Percentiles rank a stretch among this genome's conserved stretches.
These are phyloP conservation scores for Dendrolimus punctatus DNA, from an alignment of 1,140 invertebrate species.

Conservation along the genomic window DNA sequence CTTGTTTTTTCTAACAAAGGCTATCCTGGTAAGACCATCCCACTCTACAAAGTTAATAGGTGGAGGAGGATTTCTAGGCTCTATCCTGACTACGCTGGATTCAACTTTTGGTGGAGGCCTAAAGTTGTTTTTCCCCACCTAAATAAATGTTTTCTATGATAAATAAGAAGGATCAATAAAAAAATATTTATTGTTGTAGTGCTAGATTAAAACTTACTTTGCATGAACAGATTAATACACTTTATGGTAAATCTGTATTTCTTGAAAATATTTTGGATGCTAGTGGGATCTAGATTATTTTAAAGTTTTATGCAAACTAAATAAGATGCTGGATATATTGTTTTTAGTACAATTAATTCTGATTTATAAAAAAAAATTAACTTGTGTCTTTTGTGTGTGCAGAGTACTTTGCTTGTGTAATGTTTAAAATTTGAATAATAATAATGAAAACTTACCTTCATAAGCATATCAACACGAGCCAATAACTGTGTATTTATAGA, in stretches of 20 bases:
- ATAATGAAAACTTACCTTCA: constrained; percentile 84
- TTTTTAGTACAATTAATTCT: too few relatives aligned
- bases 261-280: too few relatives aligned
- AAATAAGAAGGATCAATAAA: not conserved
- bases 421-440: not conserved
- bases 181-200: too few relatives aligned
- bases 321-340: too few relatives aligned
- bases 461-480: constrained; percentile 95
- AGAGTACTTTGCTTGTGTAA: not conserved
- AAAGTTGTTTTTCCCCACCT: constrained; percentile 99
- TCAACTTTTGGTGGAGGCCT: constrained; percentile 98
- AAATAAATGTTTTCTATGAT: constrained; percentile 12
- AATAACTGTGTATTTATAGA: constrained; percentile 98
- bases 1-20: constrained; percentile 97
- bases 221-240: too few relatives aligned
- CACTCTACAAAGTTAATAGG: constrained; percentile 97
- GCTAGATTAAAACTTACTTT: too few relatives aligned
- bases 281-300: too few relatives aligned
- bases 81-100: constrained; percentile 97
- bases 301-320: too few relatives aligned
- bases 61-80: constrained; percentile 96
- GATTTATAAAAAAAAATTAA: not conserved
- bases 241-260: too few relatives aligned
- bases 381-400: not conserved
- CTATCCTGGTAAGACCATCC: constrained; percentile 97